Percentiles rank a stretch among this genome's conserved stretches.
Conservation (phyloP, 2,797 vertebrate genomes). For the Valencia hispanica region DNA sequence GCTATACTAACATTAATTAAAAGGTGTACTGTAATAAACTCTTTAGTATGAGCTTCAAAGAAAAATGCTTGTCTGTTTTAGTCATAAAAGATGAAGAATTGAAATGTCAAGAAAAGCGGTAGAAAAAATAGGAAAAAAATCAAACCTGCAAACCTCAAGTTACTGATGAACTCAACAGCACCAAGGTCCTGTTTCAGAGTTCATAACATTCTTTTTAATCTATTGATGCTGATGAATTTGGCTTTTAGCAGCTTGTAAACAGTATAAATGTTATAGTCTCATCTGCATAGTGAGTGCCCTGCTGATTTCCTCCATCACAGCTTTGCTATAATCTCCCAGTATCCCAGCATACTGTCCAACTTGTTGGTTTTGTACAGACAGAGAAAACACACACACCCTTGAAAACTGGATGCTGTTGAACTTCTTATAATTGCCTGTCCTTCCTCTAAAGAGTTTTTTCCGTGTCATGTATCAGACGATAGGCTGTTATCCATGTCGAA, state of each 20-base stretch:
- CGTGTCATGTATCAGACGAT: constrained; percentile 28
- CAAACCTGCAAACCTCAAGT: not conserved
- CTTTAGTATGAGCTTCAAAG: not conserved
- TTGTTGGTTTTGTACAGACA: not conserved
- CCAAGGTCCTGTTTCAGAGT: not conserved
- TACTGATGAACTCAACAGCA: not conserved
- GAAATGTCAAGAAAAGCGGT: not conserved
- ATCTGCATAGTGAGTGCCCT: constrained; percentile 43
- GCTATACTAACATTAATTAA: not conserved
- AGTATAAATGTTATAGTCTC: constrained; percentile 22
- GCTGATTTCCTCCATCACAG: constrained; percentile 18
- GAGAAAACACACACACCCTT: constrained; percentile 15
- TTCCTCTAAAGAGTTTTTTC: constrained; percentile 38
- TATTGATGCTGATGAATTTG: not conserved
- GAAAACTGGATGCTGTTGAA: constrained; percentile 40
- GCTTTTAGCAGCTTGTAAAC: constrained; percentile 32
- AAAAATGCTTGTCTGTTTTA: not conserved
- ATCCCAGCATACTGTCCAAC: not conserved
- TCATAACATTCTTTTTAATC: not conserved
- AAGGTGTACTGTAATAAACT: not conserved
- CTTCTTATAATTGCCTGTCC: constrained; percentile 39
- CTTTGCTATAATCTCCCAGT: constrained; percentile 9
- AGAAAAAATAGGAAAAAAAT: no score
- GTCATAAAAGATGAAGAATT: constrained; percentile 4
- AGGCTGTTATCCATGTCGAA: constrained; percentile 29